phyloP scores from a whole-genome alignment of 2,797 vertebrate species.

The Danionella dracula region DNA sequence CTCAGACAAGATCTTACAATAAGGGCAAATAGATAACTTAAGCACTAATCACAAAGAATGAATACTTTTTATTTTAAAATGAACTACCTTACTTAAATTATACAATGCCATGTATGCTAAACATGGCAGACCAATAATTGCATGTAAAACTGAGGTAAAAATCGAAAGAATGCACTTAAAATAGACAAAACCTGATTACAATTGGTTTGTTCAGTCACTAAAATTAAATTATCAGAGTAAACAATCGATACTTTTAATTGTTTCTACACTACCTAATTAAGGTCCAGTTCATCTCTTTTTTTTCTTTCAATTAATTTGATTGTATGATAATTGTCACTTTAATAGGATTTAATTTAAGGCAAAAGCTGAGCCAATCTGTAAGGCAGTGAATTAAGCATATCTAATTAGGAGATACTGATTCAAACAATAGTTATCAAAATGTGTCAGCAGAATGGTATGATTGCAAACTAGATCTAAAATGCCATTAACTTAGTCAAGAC shows the following conservation, averaged over 20 bases:
- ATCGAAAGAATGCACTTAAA: conserved; percentile 57
- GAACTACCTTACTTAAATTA: too few species aligned
- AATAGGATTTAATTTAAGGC: conserved; percentile 70
- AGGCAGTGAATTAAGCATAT: conserved; percentile 53
- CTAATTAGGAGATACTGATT: conserved; percentile 53
- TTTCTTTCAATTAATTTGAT: conserved; percentile 55
- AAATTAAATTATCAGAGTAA: conserved; percentile 63
- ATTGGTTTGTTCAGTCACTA: conserved; percentile 63
- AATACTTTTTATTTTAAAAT: too few species aligned
- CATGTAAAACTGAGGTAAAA: conserved; percentile 39
- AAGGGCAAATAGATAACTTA: too few species aligned
- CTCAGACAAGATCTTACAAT: too few species aligned
- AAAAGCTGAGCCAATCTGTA: conserved; percentile 50
- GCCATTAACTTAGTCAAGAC: conserved; percentile 26
- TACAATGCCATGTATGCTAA: too few species aligned
- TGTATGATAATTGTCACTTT: conserved; percentile 64
- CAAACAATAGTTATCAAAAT: conserved; percentile 23
- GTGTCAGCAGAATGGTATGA: conserved; percentile 45
- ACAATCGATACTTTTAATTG: conserved; percentile 60
- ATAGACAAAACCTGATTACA: conserved; percentile 65
- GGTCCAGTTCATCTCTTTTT: conserved; percentile 43
- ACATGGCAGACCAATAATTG: conserved; percentile 1
- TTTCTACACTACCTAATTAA: conserved; percentile 43
- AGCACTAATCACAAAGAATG: too few species aligned
- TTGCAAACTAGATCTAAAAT: conserved; percentile 41